phyloP scores from a whole-genome alignment of 2,113 vertebrate genomes.

The Ovis canadensis region DNA sequence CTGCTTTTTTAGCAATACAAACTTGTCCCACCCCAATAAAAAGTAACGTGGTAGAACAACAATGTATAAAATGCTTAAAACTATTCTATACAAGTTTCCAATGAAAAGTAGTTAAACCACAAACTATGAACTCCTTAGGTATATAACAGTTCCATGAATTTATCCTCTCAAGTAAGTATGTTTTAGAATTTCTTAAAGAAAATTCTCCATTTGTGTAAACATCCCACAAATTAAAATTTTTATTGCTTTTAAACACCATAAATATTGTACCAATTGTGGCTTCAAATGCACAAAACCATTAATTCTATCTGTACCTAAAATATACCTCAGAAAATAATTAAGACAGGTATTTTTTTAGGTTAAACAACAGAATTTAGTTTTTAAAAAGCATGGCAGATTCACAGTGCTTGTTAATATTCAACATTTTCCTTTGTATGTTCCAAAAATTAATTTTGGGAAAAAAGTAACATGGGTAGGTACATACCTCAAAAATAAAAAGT shows the following conservation, averaged over 20 bases:
- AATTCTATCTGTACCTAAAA: constrained; percentile 18
- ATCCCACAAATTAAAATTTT: neutral
- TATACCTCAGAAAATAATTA: neutral
- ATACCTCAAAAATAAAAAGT: constrained; percentile 99
- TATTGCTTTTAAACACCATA: neutral
- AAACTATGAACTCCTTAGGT: neutral
- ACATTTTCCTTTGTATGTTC: neutral
- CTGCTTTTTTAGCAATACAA: constrained; percentile 1
- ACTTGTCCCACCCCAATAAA: neutral
- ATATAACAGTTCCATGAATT: neutral
- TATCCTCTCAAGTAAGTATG: neutral
- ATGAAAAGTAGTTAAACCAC: neutral
- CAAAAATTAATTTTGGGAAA: constrained; percentile 3
- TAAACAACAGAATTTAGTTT: constrained; percentile 17
- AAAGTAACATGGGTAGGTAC: constrained; percentile 9
- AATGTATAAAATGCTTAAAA: constrained; percentile 28
- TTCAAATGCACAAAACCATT: constrained; percentile 1
- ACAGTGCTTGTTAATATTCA: neutral
- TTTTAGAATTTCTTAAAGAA: neutral
- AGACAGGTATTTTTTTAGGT: neutral
- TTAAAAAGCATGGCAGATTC: neutral
- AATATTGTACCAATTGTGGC: neutral
- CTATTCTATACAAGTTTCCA: neutral
- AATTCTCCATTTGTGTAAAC: neutral
- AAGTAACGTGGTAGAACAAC: neutral